These are phyloP conservation scores for Melolontha melolontha DNA, from an alignment of 2,888 invertebrate species.

Conservation along the genomic window DNA sequence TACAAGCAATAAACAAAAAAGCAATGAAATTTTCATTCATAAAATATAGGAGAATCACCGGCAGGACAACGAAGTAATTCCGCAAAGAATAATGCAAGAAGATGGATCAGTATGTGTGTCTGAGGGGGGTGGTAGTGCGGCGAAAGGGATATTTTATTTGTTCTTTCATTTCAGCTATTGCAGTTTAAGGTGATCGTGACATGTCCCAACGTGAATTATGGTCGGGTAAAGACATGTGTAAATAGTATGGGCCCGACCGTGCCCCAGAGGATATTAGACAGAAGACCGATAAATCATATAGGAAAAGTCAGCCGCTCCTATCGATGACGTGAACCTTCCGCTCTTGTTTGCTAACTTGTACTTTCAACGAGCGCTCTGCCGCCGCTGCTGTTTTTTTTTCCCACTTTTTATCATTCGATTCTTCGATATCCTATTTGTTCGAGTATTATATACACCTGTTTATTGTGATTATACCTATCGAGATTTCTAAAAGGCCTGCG, in stretches of 20 bases:
- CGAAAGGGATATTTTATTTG: conserved; percentile 49
- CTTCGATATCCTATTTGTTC: conserved; percentile 15
- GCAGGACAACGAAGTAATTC: conserved; percentile 44
- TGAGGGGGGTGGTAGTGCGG: conserved; percentile 12
- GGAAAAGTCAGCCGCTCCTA: conserved; percentile 55
- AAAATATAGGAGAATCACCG: too few relatives aligned
- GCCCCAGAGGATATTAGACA: conserved; percentile 59
- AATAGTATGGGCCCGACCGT: conserved; percentile 55
- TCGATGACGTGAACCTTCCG: conserved; percentile 54
- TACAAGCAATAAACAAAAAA: too few relatives aligned
- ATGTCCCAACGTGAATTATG: conserved; percentile 58
- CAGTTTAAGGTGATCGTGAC: conserved; percentile 58
- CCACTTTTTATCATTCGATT: conserved; percentile 6
- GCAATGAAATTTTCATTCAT: too few relatives aligned
- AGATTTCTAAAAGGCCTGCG: too few relatives aligned
- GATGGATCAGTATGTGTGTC: conserved; percentile 44
- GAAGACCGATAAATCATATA: conserved; percentile 59
- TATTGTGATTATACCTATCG: too few relatives aligned
- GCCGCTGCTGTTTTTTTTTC: conserved; percentile 4
- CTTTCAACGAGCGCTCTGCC: conserved; percentile 21
- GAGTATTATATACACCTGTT: too few relatives aligned
- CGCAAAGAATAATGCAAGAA: conserved; percentile 45
- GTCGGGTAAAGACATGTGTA: conserved; percentile 60
- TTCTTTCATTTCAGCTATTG: conserved; percentile 54
- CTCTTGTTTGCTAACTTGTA: conserved; percentile 45